phyloP scores from a whole-genome alignment of 2,888 invertebrate species.

The Sphinx pinastri region DNA sequence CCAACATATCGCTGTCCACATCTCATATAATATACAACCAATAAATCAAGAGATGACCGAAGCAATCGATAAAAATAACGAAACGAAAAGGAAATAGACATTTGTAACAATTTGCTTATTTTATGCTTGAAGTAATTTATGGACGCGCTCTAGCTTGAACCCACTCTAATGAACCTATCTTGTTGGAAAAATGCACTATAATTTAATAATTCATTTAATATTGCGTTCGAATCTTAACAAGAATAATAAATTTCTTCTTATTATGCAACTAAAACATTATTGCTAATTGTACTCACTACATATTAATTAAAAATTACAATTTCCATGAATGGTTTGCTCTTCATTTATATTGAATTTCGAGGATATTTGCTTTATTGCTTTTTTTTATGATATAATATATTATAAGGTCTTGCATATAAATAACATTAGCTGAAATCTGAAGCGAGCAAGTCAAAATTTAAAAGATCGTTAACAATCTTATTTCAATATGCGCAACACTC shows the following conservation, averaged over 20 bases:
- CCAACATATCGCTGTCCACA: too few relatives aligned
- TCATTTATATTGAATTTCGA: not conserved
- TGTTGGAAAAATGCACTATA: slow-evolving; percentile 9
- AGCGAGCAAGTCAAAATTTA: too few relatives aligned
- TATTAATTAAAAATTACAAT: too few relatives aligned
- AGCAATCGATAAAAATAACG: not conserved
- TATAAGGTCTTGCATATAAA: too few relatives aligned
- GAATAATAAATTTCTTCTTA: not conserved
- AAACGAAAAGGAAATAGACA: not conserved
- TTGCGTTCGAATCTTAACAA: not conserved
- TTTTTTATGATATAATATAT: too few relatives aligned
- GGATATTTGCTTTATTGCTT: too few relatives aligned
- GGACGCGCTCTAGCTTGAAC: not conserved
- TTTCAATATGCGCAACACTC: too few relatives aligned
- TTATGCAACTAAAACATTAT: not conserved
- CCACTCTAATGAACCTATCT: slow-evolving; percentile 21
- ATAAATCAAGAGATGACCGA: too few relatives aligned
- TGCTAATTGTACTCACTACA: too few relatives aligned
- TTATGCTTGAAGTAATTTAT: not conserved
- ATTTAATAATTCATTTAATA: slow-evolving; percentile 10
- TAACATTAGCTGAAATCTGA: too few relatives aligned
- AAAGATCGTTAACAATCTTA: too few relatives aligned
- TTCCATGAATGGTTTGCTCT: not conserved
- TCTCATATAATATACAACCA: too few relatives aligned
- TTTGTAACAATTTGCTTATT: slow-evolving; percentile 2